Evolutionary conservation across 2,113 vertebrate species (phyloP), one percentile per base, ranked within the genome.

Genomic region (Catharus minimus): DNA sequence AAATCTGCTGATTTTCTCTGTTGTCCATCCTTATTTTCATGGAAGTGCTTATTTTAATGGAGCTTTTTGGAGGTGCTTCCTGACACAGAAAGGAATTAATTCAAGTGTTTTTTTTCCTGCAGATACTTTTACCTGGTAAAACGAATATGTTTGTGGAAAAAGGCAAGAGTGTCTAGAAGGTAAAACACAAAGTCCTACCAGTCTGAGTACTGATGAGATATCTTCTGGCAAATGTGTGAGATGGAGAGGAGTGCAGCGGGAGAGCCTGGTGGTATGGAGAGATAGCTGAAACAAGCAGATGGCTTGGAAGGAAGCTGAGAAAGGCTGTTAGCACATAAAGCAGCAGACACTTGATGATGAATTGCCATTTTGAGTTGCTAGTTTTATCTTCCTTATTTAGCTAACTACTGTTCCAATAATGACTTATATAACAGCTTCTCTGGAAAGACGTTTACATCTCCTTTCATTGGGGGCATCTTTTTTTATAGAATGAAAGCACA

Each of bases 241-340:
- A 58, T 75, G 74, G 57, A 87, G 61, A 77, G 47, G n/a, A 36
- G 10, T 82, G 53, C 30, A 65, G 50, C 62, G 58, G 76, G 69
- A 90, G 69, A 84, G 43, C 69, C 46, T 90, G 77, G 38, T 91
- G 69, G 46, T 75, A 65, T 43, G 43, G 69, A 72, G 76, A 94
- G 88, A 80, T 68, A 94, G 84, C 81, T 94, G 95, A 92, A 95
- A 96, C 84, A 95, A 94, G 74, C 94, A 96, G 95, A 92, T 96
- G 93, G 93, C 66, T 81, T 89, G 52, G 52, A 78, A 89, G 86
- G 81, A 96, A 95, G 71, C 95, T 96, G 94, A 93, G 95, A 94
- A 95, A 79, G 50, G 43, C 89, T 94, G 81, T 90, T 88, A 86
- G 86, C 77, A 92, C 74, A 82, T 90, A 94, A 92, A 95, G 83